A percentile compares a stretch with the other conserved stretches of the same genome.
phyloP scores from a whole-genome alignment of 2,888 invertebrate genomes.

The Epiblema foenella region DNA sequence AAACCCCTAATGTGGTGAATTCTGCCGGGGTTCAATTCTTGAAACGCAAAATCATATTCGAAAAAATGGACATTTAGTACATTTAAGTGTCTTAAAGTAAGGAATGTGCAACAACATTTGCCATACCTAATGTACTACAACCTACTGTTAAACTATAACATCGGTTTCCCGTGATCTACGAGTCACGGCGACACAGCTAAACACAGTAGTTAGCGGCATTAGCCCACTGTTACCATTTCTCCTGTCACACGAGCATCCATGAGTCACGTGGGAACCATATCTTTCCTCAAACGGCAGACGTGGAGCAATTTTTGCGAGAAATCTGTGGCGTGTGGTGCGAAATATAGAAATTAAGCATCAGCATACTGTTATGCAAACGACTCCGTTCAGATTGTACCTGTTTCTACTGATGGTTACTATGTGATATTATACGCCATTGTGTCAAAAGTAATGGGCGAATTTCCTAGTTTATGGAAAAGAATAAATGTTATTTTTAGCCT shows the following conservation, averaged over 20 bases:
- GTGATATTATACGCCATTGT: too few relatives aligned
- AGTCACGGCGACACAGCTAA: slow-evolving; percentile 23
- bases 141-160: neutral
- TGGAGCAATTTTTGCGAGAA: slow-evolving; percentile 40
- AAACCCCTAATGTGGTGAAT: too few relatives aligned
- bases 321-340: slow-evolving; percentile 30
- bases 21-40: too few relatives aligned
- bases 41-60: too few relatives aligned
- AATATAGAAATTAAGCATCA: neutral
- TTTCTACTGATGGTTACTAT: too few relatives aligned
- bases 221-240: slow-evolving; percentile 33
- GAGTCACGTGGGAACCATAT: slow-evolving; percentile 40
- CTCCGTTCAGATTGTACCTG: too few relatives aligned
- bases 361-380: too few relatives aligned
- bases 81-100: too few relatives aligned
- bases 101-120: neutral
- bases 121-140: neutral
- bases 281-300: slow-evolving; percentile 39
- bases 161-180: slow-evolving; percentile 19
- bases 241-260: slow-evolving; percentile 20
- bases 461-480: too few relatives aligned
- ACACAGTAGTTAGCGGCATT: slow-evolving; percentile 27
- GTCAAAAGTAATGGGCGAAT: too few relatives aligned
- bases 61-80: too few relatives aligned
- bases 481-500: too few relatives aligned